phyloP scores from a whole-genome alignment of 2,888 invertebrate species.

The Pinctada fucata region DNA sequence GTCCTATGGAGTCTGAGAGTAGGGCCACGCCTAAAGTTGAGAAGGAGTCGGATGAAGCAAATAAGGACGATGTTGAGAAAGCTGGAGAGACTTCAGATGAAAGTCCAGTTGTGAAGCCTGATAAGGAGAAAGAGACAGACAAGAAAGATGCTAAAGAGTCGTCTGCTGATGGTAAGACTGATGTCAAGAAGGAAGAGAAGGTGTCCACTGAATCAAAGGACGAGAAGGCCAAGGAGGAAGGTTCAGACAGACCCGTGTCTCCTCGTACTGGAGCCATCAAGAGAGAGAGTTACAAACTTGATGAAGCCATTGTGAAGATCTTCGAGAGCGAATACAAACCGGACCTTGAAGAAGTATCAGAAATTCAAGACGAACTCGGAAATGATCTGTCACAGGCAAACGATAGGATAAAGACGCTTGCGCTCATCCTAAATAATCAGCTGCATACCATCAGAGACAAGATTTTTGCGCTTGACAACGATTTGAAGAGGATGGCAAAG shows the following conservation, averaged over 20 bases:
- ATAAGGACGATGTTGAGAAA: conserved; percentile 9
- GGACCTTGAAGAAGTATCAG: conserved; percentile 11
- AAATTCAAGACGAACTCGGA: conserved; percentile 32
- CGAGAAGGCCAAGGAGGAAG: neutral
- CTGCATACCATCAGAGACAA: conserved; percentile 53
- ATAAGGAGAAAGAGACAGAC: conserved; percentile 4
- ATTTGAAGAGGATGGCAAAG: conserved; percentile 59
- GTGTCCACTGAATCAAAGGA: neutral
- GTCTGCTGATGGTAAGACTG: neutral
- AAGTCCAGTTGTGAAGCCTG: neutral
- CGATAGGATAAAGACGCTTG: conserved; percentile 52
- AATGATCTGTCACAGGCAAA: conserved; percentile 47
- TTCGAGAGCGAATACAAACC: conserved; percentile 38
- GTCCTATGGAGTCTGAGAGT: conserved; percentile 2
- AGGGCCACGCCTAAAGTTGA: neutral
- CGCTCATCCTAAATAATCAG: conserved; percentile 56
- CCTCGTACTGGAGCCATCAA: conserved; percentile 39
- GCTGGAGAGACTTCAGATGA: conserved; percentile 23
- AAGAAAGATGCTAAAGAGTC: neutral
- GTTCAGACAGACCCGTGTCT: neutral
- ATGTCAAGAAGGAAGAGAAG: neutral
- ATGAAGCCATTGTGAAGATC: conserved; percentile 43
- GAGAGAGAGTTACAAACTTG: conserved; percentile 25
- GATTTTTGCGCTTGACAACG: conserved; percentile 55
- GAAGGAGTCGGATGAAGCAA: conserved; percentile 18